Percentiles rank a stretch among this genome's conserved stretches.
phyloP scores from a whole-genome alignment of 2,797 vertebrate genomes.

The Mormyrus hasselquistii region DNA sequence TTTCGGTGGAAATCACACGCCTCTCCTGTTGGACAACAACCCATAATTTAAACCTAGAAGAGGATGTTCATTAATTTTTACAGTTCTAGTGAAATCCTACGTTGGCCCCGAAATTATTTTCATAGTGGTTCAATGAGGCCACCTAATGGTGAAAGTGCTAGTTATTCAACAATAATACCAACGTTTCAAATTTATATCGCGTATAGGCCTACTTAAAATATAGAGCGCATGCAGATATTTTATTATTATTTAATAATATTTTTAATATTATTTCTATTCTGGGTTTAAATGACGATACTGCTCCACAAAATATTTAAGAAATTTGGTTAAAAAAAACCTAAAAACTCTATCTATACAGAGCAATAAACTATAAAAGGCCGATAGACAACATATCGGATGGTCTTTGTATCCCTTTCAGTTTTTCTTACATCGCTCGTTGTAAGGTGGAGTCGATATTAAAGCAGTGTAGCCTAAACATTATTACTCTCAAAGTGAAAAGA shows the following conservation, averaged over 20 bases:
- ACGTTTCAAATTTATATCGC: background rate
- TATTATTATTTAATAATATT: background rate
- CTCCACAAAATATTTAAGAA: background rate
- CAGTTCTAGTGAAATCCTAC: background rate
- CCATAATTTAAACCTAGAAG: background rate
- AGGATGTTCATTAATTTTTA: background rate
- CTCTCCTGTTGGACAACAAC: background rate
- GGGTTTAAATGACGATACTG: background rate
- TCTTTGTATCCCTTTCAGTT: background rate
- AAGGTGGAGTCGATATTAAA: background rate
- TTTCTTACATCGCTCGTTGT: background rate
- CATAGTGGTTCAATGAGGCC: conserved; percentile 37
- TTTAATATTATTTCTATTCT: background rate
- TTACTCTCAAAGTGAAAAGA: background rate
- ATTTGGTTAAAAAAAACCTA: background rate
- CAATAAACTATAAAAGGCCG: background rate
- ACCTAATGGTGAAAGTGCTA: conserved; percentile 39
- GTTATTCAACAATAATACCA: background rate
- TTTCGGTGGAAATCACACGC: background rate
- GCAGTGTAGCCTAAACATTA: background rate
- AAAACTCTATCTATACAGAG: background rate
- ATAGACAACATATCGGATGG: background rate
- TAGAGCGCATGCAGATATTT: background rate
- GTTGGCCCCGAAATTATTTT: background rate
- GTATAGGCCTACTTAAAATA: background rate